Evolutionary conservation across 2,113 vertebrate species (phyloP), one percentile per base, ranked within the genome.

Genomic region (Lasiurus cinereus): DNA sequence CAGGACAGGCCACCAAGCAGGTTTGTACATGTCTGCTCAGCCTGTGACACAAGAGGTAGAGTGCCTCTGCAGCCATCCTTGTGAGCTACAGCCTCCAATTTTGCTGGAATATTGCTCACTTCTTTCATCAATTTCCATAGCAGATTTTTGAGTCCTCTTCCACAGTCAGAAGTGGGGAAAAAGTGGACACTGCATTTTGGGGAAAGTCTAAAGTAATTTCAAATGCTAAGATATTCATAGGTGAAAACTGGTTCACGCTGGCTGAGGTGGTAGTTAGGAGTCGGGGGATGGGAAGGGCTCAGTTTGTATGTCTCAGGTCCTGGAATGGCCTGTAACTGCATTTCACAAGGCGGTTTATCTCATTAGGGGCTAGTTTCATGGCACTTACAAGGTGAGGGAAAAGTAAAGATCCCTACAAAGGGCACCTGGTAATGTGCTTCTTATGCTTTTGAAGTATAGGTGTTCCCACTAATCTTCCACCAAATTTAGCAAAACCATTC

Each of bases 21-120:
- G 24, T 66, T n/a, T 64, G n/a, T 36, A 19, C 0, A 1, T 7
- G 1, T 70, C 43, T 18, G 0, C 56, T 76, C 12, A 27, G 8
- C 14, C 77, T 29, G 21, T n/a, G 52, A 50, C 1, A 1, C 46
- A 54, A 50, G 50, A 56, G 19, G 9, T 14, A 11, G 22, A 18
- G 13, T 18, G 14, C 11, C 11, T 56, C 27, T 18, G 19, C 1
- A 36, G 8, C 14, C 6, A 14, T n/a, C 64, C 22, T 1, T 7
- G 1, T 8, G 36, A 4, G 15, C 24, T 18, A 5, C 3, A 3
- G 3, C 11, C 31, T 86, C 64, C 31, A 27, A 0, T 18, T 82
- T 39, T 93, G 59, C 36, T 62, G n/a, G 78, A 64, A 43, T 29
- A 16, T 13, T 73, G 48, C 48, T 87, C n/a, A 59, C 16, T 77